These are phyloP conservation scores for Xyliphius kryptos DNA, from an alignment of 2,113 vertebrate genomes.

Conservation along the genomic window DNA sequence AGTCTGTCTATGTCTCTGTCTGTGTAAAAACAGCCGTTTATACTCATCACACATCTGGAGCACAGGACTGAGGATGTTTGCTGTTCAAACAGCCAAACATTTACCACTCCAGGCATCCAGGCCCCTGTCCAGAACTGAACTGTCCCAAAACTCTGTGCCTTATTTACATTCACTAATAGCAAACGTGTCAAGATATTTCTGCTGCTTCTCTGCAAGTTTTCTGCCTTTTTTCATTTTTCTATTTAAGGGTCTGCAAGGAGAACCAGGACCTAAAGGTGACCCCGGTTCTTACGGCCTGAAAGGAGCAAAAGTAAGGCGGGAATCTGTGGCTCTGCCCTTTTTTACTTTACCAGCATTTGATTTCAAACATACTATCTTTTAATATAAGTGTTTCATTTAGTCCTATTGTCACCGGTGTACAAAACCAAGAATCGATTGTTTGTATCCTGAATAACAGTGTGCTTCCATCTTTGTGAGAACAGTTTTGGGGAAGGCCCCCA, in stretches of 20 bases:
- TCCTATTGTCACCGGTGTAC: too few relatives aligned
- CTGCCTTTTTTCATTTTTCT: constrained; percentile 17
- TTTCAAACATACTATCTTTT: too few relatives aligned
- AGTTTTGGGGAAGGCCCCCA: too few relatives aligned
- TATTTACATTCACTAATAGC: constrained; percentile 28
- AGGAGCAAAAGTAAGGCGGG: constrained; percentile 72
- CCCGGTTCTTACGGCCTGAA: constrained; percentile 79
- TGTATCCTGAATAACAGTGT: too few relatives aligned
- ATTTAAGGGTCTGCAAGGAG: constrained; percentile 76
- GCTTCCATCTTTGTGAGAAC: too few relatives aligned
- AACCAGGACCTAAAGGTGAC: constrained; percentile 82
- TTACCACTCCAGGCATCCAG: constrained; percentile 34
- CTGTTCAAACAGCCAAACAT: constrained; percentile 27
- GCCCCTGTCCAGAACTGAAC: not conserved
- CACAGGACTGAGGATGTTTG: constrained; percentile 38
- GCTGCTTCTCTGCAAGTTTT: not conserved
- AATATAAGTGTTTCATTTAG: too few relatives aligned
- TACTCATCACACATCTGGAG: too few relatives aligned
- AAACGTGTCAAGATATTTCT: not conserved
- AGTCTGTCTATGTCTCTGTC: not conserved
- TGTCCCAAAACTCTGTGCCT: not conserved
- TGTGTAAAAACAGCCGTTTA: not conserved
- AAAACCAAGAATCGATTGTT: too few relatives aligned
- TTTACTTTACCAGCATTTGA: too few relatives aligned
- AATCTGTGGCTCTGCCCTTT: too few relatives aligned